These are phyloP conservation scores for Phymastichus coffea DNA, from an alignment of 1,140 invertebrate genomes.

Conservation along the genomic window DNA sequence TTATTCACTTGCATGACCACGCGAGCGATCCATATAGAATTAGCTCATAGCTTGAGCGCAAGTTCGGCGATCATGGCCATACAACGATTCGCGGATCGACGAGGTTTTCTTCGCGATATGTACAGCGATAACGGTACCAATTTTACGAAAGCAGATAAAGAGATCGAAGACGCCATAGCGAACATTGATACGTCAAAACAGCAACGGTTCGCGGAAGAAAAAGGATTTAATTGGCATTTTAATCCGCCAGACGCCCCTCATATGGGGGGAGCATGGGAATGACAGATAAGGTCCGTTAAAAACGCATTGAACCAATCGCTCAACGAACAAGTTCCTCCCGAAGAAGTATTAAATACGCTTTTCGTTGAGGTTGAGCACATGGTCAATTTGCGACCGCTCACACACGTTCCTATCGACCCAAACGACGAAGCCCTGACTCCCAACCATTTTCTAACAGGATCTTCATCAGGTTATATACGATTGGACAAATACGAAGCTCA, in stretches of 20 bases:
- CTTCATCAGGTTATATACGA: not conserved
- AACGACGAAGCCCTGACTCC: conserved; percentile 31
- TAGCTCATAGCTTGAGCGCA: too few species aligned
- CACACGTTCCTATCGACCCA: conserved; percentile 22
- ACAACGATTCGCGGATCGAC: too few species aligned
- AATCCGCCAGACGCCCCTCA: conserved; percentile 24
- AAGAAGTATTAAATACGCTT: conserved; percentile 23
- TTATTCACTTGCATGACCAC: not conserved
- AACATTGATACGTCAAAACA: too few species aligned
- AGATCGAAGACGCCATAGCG: too few species aligned
- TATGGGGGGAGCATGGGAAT: conserved; percentile 20
- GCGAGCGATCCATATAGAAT: too few species aligned
- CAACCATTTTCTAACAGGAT: conserved; percentile 42
- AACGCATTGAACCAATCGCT: not conserved
- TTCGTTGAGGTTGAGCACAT: too few species aligned
- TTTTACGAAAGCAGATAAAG: too few species aligned
- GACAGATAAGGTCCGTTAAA: conserved; percentile 17
- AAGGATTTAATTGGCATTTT: conserved; percentile 24
- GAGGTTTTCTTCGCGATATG: too few species aligned
- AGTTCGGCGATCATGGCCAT: too few species aligned
- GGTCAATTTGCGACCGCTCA: too few species aligned
- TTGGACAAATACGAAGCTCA: not conserved
- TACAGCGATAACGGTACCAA: too few species aligned
- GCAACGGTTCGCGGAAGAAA: too few species aligned
- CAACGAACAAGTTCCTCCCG: not conserved